Base-by-base conservation (phyloP, 2,797 vertebrate species). In the Poecilia gillii region DNA sequence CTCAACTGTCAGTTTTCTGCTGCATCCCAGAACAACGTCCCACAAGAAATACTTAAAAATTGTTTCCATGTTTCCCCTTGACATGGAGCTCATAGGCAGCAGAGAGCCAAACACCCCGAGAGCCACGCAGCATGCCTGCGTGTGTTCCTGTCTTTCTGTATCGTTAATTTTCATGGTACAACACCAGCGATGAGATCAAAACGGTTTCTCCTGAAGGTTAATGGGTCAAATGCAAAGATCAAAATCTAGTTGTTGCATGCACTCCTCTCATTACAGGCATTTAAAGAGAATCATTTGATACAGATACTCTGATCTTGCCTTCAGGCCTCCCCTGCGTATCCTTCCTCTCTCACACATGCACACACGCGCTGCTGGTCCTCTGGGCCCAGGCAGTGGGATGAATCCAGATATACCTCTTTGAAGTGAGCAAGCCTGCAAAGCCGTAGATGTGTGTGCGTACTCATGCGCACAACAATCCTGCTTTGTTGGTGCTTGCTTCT, bases 161-260 rank as follows among this genome's bases (percentile, higher is more conserved):
- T 82, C 64, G 78, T 93, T 78, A 73, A 92, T 94, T 93, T 93
- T 90, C 81, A 92, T 80, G 75, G 81, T 13, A 20, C 86, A 87
- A 82, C 87, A 74, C 81, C 83, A 81, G 83, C 79, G 62, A 74
- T 20, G 76, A 88, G 89, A 94, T 91, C 89, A 94, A 86, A 91
- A 89, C 73, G 59, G 78, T 85, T 85, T 81, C 85, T 88, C 84
- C 87, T 91, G 88, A 94, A 94, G 93, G 93, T 94, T 94, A 94
- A 94, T 92, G 82, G 93, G 94, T 95, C 94, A 95, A 95, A 93
- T 76, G 85, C 66, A 70, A 81, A 85, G 92, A 94, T 94, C 94
- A 92, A 82, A 93, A 91, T 90, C 81, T 85, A 73, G 90, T 92
- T 95, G 93, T 93, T 91, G 88, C 91, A 82, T 90, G 88, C 88